Base-by-base conservation (phyloP, 1,140 invertebrate species). In the Aphelenchoides avenae region DNA sequence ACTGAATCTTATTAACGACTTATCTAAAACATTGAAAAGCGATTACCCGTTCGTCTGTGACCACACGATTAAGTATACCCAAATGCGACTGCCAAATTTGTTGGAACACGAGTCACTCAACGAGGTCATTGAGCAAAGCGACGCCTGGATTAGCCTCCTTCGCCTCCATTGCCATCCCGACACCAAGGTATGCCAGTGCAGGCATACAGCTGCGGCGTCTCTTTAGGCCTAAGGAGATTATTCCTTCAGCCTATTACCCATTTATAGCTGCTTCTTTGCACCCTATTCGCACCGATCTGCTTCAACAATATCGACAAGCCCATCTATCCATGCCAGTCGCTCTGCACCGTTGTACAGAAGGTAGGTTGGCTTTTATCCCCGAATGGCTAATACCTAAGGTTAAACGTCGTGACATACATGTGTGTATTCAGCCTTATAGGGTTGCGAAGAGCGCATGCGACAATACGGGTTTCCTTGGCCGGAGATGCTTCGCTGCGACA, bases 1-100 rank as follows among this genome's bases (percentile, higher is more conserved):
- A 50, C 26, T 47, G 50, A 18, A 48, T 30, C 18, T 48, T 50
- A 46, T 22, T n/a, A n/a, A n/a, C n/a, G n/a, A 59, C 52, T 20
- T 20, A 43, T 39, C 41, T 40, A 31, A 22, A 1, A 11, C 30
- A 13, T 44, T 56, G 24, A 4, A n/a, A n/a, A n/a, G n/a, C n/a
- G n/a, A n/a, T n/a, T n/a, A n/a, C n/a, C n/a, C n/a, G n/a, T n/a
- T n/a, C n/a, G n/a, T n/a, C n/a, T n/a, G n/a, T n/a, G n/a, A n/a
- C n/a, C n/a, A n/a, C n/a, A n/a, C 29, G 27, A 50, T 75, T 22
- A 52, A 75, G 55, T 87, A 87, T 77, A 75, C 71, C 11, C 79
- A 81, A 67, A 87, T 87, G 86, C 78, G 84, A 54, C 73, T 87
- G 53, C 86, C 86, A 1, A 87, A 87, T 77, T 77, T 87, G 1